A percentile compares a stretch with the other conserved stretches of the same genome.
Evolutionary conservation across 2,113 vertebrate genomes (phyloP).

Genomic region (Cryptotis parvus): DNA sequence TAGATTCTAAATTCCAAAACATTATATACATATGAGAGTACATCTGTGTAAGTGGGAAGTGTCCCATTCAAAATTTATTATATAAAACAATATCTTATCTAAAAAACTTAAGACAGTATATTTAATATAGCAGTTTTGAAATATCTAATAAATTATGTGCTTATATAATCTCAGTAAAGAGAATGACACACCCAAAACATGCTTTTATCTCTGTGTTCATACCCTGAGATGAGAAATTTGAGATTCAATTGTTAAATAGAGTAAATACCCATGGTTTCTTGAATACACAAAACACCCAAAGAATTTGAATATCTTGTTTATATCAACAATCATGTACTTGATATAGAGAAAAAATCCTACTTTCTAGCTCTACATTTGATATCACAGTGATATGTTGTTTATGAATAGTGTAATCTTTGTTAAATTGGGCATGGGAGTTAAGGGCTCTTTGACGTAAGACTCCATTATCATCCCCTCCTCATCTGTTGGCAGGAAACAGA

Average conservation of each 20-base stretch:
- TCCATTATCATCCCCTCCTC: too few species aligned
- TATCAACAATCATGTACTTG: not conserved
- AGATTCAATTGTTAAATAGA: not conserved
- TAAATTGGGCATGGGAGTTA: too few species aligned
- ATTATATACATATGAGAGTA: not conserved
- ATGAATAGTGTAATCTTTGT: too few species aligned
- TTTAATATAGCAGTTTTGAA: conserved; percentile 5
- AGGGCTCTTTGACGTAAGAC: too few species aligned
- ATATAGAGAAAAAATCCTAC: not conserved
- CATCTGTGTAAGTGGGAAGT: not conserved
- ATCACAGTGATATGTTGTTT: too few species aligned
- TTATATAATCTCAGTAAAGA: not conserved
- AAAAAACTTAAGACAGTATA: not conserved
- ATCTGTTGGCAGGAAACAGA: too few species aligned
- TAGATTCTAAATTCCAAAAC: not conserved
- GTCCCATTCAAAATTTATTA: not conserved
- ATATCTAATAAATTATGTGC: not conserved
- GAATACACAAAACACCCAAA: not conserved
- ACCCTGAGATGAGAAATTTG: not conserved
- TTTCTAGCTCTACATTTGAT: not conserved
- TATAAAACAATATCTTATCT: not conserved
- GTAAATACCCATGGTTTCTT: not conserved
- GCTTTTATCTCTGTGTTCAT: not conserved
- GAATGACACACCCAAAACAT: not conserved
- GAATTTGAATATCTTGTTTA: not conserved